These are phyloP conservation scores for Furnarius figulus DNA, from an alignment of 2,113 vertebrate genomes.

Conservation along the genomic window DNA sequence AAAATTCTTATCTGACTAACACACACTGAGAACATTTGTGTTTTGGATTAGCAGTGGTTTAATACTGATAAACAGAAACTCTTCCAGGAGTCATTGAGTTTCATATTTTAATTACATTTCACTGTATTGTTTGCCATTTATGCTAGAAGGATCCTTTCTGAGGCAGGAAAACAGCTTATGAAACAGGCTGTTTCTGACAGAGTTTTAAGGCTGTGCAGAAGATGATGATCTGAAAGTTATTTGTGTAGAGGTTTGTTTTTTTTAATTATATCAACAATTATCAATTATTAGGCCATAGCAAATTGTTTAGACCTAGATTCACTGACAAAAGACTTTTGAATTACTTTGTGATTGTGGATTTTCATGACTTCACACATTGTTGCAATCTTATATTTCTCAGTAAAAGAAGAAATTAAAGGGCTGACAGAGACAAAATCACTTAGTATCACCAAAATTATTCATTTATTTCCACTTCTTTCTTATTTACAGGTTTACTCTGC, in stretches of 20 bases:
- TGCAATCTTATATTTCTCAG: background rate
- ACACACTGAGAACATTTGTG: constrained; percentile 59
- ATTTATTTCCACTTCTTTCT: background rate
- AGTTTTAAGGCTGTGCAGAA: background rate
- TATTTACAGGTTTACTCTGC: background rate
- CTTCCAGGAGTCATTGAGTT: constrained; percentile 68
- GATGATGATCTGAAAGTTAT: background rate
- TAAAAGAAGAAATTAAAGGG: background rate
- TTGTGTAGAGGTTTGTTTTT: background rate
- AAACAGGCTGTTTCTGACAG: background rate
- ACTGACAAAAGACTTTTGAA: background rate
- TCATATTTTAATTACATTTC: constrained; percentile 71
- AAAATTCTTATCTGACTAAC: constrained; percentile 72
- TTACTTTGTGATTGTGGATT: background rate
- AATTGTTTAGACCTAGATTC: background rate
- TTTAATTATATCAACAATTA: background rate
- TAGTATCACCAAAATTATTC: rapidly evolving
- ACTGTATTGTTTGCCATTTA: constrained; percentile 47
- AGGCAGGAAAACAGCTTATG: constrained; percentile 47
- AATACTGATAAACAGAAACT: constrained; percentile 72
- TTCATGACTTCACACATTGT: background rate
- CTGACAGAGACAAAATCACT: background rate
- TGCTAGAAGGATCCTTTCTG: constrained; percentile 48
- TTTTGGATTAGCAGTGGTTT: constrained; percentile 65
- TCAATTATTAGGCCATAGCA: background rate